Conservation (phyloP, 2,113 vertebrate genomes). For the Prionailurus viverrinus region DNA sequence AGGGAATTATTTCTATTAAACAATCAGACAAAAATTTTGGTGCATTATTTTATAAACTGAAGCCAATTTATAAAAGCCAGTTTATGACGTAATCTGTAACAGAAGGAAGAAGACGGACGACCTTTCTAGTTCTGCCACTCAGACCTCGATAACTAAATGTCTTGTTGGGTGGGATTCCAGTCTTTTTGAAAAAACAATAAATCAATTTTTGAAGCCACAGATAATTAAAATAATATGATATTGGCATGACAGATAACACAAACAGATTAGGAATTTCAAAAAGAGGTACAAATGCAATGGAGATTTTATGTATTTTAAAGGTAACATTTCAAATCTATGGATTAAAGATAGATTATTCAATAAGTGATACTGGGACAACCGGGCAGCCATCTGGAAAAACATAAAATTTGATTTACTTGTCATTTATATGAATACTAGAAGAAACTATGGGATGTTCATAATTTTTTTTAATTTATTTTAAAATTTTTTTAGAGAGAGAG, state of each 20-base stretch:
- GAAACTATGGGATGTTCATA: not conserved
- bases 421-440: not conserved
- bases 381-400: not conserved
- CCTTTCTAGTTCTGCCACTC: not conserved
- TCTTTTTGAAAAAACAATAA: not conserved
- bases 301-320: not conserved
- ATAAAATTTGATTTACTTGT: not conserved
- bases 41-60: not conserved
- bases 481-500: too few relatives aligned
- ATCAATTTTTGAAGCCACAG: not conserved
- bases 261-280: not conserved
- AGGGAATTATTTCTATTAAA: not conserved
- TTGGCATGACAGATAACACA: not conserved
- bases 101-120: not conserved
- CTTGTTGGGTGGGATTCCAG: not conserved
- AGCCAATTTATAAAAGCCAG: not conserved
- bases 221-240: constrained; percentile 4
- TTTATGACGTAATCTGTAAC: not conserved
- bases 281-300: not conserved
- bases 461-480: too few relatives aligned
- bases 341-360: not conserved
- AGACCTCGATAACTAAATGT: not conserved
- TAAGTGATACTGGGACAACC: constrained; percentile 23
- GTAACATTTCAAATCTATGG: not conserved
- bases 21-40: not conserved